phyloP scores from a whole-genome alignment of 2,113 vertebrate species.

The Sakesphorus luctuosus region DNA sequence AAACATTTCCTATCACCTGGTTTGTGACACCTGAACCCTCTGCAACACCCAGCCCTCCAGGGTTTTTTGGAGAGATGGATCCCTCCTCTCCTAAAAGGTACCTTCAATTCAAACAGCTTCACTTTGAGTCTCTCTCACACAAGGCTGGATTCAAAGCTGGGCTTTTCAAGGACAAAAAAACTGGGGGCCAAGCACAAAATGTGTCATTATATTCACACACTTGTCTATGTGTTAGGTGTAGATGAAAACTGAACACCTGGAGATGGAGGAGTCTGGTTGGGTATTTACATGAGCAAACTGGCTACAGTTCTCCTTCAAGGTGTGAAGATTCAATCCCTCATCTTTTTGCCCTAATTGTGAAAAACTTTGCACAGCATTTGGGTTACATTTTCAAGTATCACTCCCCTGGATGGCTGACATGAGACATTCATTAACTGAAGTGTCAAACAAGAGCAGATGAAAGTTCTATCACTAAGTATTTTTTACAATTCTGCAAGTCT shows the following conservation, averaged over 20 bases:
- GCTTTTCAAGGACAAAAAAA: background rate
- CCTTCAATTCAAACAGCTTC: background rate
- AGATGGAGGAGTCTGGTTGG: background rate
- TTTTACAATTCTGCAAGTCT: constrained; percentile 6
- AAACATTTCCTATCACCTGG: background rate
- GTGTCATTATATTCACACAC: background rate
- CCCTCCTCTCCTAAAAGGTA: background rate
- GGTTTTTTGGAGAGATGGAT: background rate
- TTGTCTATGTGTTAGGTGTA: background rate
- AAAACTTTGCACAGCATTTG: background rate
- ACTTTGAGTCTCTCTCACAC: background rate
- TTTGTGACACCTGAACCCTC: background rate
- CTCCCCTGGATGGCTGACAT: background rate
- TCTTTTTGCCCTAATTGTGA: background rate
- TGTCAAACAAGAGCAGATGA: constrained; percentile 30
- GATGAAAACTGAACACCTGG: background rate
- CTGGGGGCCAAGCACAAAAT: background rate
- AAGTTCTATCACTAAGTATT: constrained; percentile 7
- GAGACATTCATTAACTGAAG: constrained; percentile 15
- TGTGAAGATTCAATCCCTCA: background rate
- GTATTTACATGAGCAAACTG: background rate
- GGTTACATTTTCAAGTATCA: background rate
- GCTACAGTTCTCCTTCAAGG: background rate
- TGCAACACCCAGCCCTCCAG: background rate
- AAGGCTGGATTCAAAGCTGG: background rate